Base-by-base conservation (phyloP, 2,888 invertebrate species). In the Schizotus pectinicornis region DNA sequence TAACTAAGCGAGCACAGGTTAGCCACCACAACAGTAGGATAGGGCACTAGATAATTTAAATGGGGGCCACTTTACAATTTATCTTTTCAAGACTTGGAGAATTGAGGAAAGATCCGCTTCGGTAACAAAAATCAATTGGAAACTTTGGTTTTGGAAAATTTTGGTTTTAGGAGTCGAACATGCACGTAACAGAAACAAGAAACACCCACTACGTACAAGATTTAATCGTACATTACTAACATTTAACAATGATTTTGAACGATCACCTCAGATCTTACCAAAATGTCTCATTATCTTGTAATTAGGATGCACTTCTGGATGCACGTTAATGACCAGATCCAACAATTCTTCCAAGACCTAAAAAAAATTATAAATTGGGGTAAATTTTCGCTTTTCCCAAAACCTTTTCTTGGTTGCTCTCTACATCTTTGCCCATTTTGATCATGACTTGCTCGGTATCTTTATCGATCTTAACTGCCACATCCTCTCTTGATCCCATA, bases 401-500 rank as follows among this genome's bases (percentile, higher is more conserved):
- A 8, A 78, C 80, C 65, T 70, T 59, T 42, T 75, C 75, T 58
- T 77, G 77, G 46, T 79, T 77, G 22, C 71, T 71, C 2, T 56
- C 57, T 3, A 77, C 75, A 52, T 74, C 74, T 13, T 68, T 58
- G 3, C 67, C 71, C 69, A 79, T 71, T 36, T 74, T 65, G 9
- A 65, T 56, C 42, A 79, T 63, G 43, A 71, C 68, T 5, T 67
- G 38, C 49, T 78, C 72, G 0, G 80, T 79, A 43, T 79, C 74
- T 58, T 73, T 74, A 37, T 80, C 77, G 48, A 80, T 80, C 68
- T 75, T 77, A 0, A 75, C 75, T 3, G 74, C 74, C 3, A 79
- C 73, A 56, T 78, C 79, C 59, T 76, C 78, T 42, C 74, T 74
- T 1, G 75, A 77, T n/a, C 79, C 79, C 74, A 80, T 73, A 63